phyloP scores from a whole-genome alignment of 2,888 invertebrate species.

The Ecliptopera silaceata region DNA sequence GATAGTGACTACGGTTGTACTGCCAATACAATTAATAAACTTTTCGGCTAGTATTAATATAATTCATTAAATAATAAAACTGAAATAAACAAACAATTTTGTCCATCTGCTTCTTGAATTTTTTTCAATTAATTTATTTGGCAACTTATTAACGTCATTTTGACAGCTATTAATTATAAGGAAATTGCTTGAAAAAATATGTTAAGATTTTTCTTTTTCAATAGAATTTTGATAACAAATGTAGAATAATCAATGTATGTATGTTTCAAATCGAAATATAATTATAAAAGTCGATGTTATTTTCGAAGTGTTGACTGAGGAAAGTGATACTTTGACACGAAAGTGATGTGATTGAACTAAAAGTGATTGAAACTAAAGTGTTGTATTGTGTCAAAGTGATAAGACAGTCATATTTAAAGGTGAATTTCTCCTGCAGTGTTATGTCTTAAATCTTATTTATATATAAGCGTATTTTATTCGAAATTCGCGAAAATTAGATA shows the following conservation, averaged over 20 bases:
- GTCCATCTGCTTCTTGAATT: neutral
- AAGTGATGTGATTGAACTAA: slow-evolving; percentile 20
- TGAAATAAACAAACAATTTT: neutral
- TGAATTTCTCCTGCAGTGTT: slow-evolving; percentile 11
- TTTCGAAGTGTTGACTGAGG: neutral
- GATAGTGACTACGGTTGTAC: slow-evolving; percentile 16
- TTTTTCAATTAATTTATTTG: neutral
- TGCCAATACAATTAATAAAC: slow-evolving; percentile 19
- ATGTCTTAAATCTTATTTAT: slow-evolving; percentile 24
- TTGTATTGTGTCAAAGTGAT: slow-evolving; percentile 22
- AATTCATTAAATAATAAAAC: slow-evolving; percentile 6
- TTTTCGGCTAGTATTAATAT: slow-evolving; percentile 11
- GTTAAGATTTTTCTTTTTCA: slow-evolving; percentile 6
- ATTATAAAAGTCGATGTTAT: slow-evolving; percentile 16
- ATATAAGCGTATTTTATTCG: slow-evolving; percentile 21
- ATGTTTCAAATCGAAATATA: slow-evolving; percentile 15
- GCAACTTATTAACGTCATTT: slow-evolving; percentile 11
- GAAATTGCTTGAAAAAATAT: slow-evolving; percentile 6
- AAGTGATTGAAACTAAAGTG: slow-evolving; percentile 21
- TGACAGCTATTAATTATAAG: slow-evolving; percentile 17
- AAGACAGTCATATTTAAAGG: neutral
- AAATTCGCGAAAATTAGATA: slow-evolving; percentile 5
- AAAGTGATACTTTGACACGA: slow-evolving; percentile 13
- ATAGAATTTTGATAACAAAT: slow-evolving; percentile 9
- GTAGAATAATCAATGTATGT: slow-evolving; percentile 18